Percentiles rank a stretch among this genome's conserved stretches.
phyloP scores from a whole-genome alignment of 2,888 invertebrate genomes.

The Trachelus iudaicus region DNA sequence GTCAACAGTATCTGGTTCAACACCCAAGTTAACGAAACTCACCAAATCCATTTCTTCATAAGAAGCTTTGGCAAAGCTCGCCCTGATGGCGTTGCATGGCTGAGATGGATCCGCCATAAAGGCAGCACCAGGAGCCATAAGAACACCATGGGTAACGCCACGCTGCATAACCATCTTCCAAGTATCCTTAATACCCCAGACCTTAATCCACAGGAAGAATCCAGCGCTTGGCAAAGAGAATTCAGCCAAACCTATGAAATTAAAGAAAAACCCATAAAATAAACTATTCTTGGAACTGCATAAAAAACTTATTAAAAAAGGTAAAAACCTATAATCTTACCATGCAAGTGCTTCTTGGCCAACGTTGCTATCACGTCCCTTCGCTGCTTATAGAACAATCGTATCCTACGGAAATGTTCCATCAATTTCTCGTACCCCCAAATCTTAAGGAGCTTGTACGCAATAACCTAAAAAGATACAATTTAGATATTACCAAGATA shows the following conservation, averaged over 20 bases:
- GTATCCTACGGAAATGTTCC: slow-evolving; percentile 71
- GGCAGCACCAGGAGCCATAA: slow-evolving; percentile 80
- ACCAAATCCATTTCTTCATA: slow-evolving; percentile 74
- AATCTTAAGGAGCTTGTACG: slow-evolving; percentile 68
- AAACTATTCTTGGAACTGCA: neutral
- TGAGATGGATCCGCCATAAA: slow-evolving; percentile 74
- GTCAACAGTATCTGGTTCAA: neutral
- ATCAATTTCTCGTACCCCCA: slow-evolving; percentile 74
- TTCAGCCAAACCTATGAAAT: slow-evolving; percentile 70
- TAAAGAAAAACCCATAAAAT: neutral
- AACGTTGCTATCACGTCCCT: slow-evolving; percentile 73
- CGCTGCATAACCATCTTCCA: slow-evolving; percentile 78
- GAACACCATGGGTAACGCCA: slow-evolving; percentile 75
- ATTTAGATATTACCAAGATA: neutral
- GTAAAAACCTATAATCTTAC: slow-evolving; percentile 67
- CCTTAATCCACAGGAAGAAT: slow-evolving; percentile 83
- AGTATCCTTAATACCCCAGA: slow-evolving; percentile 76
- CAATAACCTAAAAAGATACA: slow-evolving; percentile 67
- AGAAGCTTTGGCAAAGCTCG: slow-evolving; percentile 77
- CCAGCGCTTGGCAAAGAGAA: slow-evolving; percentile 78
- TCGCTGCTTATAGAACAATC: slow-evolving; percentile 73
- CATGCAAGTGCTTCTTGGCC: slow-evolving; percentile 71
- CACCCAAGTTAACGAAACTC: neutral
- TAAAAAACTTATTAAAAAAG: neutral
- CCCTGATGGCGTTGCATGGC: slow-evolving; percentile 76